Evolutionary conservation across 2,113 vertebrate genomes (phyloP), one percentile per base, ranked within the genome.

Genomic region (Pseudorasbora parva): DNA sequence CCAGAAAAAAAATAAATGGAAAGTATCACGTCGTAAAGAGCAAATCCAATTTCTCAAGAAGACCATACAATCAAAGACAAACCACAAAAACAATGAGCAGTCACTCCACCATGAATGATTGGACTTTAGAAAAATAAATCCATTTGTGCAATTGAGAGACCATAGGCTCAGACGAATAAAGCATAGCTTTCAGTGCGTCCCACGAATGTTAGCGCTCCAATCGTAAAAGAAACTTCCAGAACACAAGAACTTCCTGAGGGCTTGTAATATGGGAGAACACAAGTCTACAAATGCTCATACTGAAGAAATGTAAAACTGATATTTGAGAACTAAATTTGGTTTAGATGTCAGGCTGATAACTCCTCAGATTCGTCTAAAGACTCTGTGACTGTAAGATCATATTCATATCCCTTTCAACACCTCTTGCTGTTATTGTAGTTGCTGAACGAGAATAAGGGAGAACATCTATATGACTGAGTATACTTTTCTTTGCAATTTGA

Each of bases 121-220:
- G 49, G n/a, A 83, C 69, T 78, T 87, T 86, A 88, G 82, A 88
- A 90, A 83, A 88, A 88, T 86, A 85, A 84, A 80, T 87, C 57
- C 59, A 69, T 86, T 82, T 88, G 79, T 85, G 82, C 83, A 85
- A 83, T 57, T 77, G 71, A 86, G 73, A 85, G 82, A 85, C 81
- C 82, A 83, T 83, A 85, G 84, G 80, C 80, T 72, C 75, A 47
- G 75, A 79, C 59, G 57, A 74, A 78, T 41, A 78, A 79, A 73
- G 66, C 80, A 86, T 81, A 56, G 71, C 71, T 56, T 86, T 73
- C 69, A 74, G 59, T 75, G 78, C 4, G 45, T 78, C 76, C 82
- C 82, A 43, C 49, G 56, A 85, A 80, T 25, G 15, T 79, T 69
- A 57, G 54, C 17, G 49, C 72, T 62, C 49, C 49, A 69, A 54